Evolutionary conservation across 1,140 invertebrate species (phyloP).

Genomic region (Drosophila seguyi): DNA sequence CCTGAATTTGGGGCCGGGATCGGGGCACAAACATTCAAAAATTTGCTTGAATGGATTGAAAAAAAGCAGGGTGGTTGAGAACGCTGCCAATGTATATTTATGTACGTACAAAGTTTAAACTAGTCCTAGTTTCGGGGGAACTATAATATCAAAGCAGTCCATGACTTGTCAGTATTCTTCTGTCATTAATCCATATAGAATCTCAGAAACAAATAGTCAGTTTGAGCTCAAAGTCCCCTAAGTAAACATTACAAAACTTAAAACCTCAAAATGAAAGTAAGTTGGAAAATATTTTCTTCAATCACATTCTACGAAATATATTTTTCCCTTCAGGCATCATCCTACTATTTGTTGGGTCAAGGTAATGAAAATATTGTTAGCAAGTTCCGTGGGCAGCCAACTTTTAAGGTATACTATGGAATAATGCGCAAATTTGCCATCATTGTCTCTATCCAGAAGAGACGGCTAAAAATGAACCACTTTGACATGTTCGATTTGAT

Average conservation of each 20-base stretch:
- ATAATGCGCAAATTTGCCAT: background rate
- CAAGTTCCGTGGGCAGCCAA: background rate
- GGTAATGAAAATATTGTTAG: no score
- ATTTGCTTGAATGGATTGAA: constrained; percentile 25
- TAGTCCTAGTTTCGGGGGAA: background rate
- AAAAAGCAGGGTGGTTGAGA: background rate
- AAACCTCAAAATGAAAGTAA: background rate
- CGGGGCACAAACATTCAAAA: constrained; percentile 10
- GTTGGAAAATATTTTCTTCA: background rate
- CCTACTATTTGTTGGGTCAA: no score
- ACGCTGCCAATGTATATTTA: background rate
- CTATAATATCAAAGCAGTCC: background rate
- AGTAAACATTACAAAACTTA: background rate
- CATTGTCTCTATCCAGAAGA: no score
- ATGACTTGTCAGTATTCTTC: no score
- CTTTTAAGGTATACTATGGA: background rate
- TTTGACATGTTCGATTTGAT: background rate
- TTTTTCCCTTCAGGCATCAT: background rate
- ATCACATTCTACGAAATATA: background rate
- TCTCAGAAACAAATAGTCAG: background rate
- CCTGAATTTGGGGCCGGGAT: background rate
- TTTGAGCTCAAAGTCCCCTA: background rate
- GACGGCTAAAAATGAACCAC: background rate
- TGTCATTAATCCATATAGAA: background rate
- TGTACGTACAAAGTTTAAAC: no score